Conservation (phyloP, 2,888 invertebrate species). For the Cryptosula pallasiana region DNA sequence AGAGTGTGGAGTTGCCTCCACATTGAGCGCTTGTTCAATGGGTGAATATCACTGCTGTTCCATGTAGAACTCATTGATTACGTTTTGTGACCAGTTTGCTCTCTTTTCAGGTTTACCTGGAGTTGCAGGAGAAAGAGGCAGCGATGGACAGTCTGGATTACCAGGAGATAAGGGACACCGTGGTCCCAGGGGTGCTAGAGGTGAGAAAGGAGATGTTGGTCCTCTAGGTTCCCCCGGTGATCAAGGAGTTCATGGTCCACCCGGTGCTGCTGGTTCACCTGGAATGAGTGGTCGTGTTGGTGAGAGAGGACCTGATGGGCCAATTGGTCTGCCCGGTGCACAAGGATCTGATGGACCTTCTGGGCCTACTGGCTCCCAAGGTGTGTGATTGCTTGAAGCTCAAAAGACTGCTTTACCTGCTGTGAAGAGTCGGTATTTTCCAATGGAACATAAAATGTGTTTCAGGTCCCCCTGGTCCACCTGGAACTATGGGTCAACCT, state of each 20-base stretch:
- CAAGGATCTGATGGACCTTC: slow-evolving; percentile 19
- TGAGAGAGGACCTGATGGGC: slow-evolving; percentile 23
- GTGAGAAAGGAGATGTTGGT: slow-evolving; percentile 22
- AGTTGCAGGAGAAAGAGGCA: slow-evolving; percentile 9
- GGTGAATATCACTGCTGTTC: too few relatives aligned
- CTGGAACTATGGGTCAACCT: slow-evolving; percentile 8
- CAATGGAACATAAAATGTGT: too few relatives aligned
- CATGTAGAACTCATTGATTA: too few relatives aligned
- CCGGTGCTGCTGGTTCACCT: slow-evolving; percentile 26
- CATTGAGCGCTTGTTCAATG: too few relatives aligned
- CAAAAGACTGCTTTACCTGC: too few relatives aligned
- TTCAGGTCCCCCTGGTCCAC: slow-evolving; percentile 24
- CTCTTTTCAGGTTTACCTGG: slow-evolving; percentile 8
- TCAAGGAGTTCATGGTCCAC: background rate
- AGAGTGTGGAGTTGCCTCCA: too few relatives aligned
- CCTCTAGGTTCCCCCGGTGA: slow-evolving; percentile 19
- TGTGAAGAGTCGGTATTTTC: too few relatives aligned
- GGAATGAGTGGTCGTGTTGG: slow-evolving; percentile 26
- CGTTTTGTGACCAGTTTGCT: too few relatives aligned
- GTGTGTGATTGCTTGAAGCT: background rate
- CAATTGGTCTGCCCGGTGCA: slow-evolving; percentile 3
- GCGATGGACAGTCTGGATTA: slow-evolving; percentile 13
- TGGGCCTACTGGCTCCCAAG: slow-evolving; percentile 24
- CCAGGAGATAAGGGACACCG: slow-evolving; percentile 20
- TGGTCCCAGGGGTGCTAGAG: background rate